These are phyloP conservation scores for Myiozetetes cayanensis DNA, from an alignment of 2,113 vertebrate genomes.

Conservation along the genomic window DNA sequence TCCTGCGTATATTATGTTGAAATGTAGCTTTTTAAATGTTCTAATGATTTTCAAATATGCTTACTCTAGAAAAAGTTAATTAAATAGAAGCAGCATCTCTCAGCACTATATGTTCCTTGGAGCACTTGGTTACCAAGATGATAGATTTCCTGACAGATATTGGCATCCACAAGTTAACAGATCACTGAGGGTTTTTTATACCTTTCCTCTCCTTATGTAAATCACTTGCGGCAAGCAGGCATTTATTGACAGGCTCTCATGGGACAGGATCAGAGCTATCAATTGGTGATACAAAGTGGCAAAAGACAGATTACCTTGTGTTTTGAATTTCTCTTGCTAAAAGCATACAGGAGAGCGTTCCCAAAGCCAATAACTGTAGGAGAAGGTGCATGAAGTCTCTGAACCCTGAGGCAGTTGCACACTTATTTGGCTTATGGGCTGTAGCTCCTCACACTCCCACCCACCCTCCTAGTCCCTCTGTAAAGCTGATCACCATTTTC, in stretches of 20 bases:
- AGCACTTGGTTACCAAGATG: constrained; percentile 2
- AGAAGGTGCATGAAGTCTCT: background rate
- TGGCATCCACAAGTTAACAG: background rate
- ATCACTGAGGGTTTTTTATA: background rate
- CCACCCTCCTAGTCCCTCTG: accelerated
- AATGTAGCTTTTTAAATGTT: constrained; percentile 28
- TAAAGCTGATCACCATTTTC: background rate
- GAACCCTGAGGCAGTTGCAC: background rate
- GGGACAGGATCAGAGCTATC: background rate
- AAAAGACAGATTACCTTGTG: background rate
- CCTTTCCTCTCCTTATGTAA: background rate
- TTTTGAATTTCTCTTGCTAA: background rate
- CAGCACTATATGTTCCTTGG: background rate
- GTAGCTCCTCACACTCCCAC: background rate
- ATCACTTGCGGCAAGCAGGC: background rate
- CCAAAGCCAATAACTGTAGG: background rate
- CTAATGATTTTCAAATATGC: constrained; percentile 38
- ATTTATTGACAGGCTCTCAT: background rate
- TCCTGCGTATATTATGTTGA: background rate
- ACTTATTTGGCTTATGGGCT: background rate
- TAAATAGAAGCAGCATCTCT: constrained; percentile 49
- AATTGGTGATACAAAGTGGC: background rate
- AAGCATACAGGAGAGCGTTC: background rate
- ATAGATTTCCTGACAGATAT: constrained; percentile 28
- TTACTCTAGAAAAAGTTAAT: constrained; percentile 40